These are phyloP conservation scores for Amphipoea oculea DNA, from an alignment of 2,888 invertebrate species.

Conservation along the genomic window DNA sequence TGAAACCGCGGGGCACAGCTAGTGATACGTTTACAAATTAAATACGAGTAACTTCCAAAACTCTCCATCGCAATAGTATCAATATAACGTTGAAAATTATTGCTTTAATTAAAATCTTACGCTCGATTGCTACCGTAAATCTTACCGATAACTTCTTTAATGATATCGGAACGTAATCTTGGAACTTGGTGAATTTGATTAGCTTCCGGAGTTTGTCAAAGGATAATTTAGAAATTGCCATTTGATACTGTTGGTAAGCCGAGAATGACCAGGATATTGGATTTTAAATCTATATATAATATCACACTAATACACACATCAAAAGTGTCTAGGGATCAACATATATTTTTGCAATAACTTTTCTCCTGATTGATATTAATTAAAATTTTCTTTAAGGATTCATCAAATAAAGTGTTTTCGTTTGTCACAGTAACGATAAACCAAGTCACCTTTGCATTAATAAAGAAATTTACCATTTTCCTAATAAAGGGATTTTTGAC, in stretches of 20 bases:
- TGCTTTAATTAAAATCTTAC: constrained; percentile 22
- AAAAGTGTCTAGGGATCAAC: no score
- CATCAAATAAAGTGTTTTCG: no score
- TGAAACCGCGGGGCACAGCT: neutral
- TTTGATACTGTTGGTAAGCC: constrained; percentile 18
- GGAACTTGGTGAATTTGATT: constrained; percentile 38
- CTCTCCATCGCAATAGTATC: neutral
- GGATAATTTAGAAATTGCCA: constrained; percentile 23
- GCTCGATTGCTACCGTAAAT: constrained; percentile 14
- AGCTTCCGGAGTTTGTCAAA: constrained; percentile 20
- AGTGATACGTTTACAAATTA: neutral
- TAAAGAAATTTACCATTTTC: no score
- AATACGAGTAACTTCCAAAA: neutral
- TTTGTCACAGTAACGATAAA: no score
- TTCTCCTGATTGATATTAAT: no score
- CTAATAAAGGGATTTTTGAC: no score
- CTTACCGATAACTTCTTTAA: constrained; percentile 17
- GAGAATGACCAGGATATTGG: neutral
- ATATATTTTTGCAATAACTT: no score
- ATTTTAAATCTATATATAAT: neutral
- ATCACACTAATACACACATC: no score
- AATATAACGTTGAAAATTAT: neutral
- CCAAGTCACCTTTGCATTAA: no score
- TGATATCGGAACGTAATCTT: constrained; percentile 11
- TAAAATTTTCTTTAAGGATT: no score